Base-by-base conservation (phyloP, 2,113 vertebrate species). In the Diadophis punctatus region DNA sequence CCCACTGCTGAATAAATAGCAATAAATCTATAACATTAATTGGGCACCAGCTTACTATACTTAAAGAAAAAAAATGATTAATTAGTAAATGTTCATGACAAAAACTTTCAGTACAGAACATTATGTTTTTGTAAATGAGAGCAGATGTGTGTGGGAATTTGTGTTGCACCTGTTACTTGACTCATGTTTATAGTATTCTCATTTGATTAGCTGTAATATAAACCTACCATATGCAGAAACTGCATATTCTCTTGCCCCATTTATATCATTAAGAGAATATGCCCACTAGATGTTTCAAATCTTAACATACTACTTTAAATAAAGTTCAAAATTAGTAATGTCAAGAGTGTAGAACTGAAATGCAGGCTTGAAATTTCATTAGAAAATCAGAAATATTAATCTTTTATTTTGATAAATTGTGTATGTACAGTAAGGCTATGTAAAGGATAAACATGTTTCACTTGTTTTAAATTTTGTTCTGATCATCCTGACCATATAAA, bases 11-110 rank as follows among this genome's bases (percentile, higher is more conserved):
- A 0, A 0, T 94, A 63, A 94, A 92, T 20, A 12, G 23, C 12
- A n/a, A 91, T 92, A 93, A 63, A 94, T 34, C 86, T 86, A 88
- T 94, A 74, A 68, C 6, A 93, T 93, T 74, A 94, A 94, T 90
- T 52, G 92, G 46, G 5, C 27, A 89, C 85, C 80, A 30, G 2
- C 46, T 51, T 0, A 3, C 89, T 74, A 58, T 90, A 85, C 2
- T 34, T 11, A 34, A 89, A 94, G 95, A 85, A 86, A 22, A n/a
- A 23, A 56, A 48, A 92, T 34, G 23, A 63, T 49, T 49, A 90
- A 92, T 46, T 93, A 55, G 7, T 11, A 84, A 84, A 63, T 80
- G 34, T 88, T 93, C 68, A 94, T 85, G 51, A 89, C 43, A 94
- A 88, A 92, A 43, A 88, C 34, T 4, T 84, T 80, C 90, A 90